Base-by-base conservation (phyloP, 2,113 vertebrate species). In the Rhadina sibilatrix region DNA sequence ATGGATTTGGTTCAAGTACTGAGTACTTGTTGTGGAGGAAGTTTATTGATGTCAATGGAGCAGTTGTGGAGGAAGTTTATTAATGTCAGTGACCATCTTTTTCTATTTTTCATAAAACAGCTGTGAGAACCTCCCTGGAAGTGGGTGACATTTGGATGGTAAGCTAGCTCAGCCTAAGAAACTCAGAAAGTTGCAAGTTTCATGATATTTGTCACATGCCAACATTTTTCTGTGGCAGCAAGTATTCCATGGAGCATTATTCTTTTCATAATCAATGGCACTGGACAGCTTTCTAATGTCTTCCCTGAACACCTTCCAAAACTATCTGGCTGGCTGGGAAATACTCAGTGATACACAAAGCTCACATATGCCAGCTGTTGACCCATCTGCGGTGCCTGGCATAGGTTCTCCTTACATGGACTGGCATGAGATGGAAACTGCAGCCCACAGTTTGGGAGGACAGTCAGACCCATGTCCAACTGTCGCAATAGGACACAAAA, bases 211-310 rank as follows among this genome's bases (percentile, higher is more conserved):
- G 54, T 83, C 27, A 38, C 54, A 78, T 44, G 50, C 44, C 76
- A 93, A 50, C 22, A 28, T 83, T 94, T 94, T 76, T 6, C 59
- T 83, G n/a, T 78, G 64, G 78, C 76, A 94, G 21, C 30, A 86
- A 50, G 33, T 85, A 42, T 74, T 93, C 77, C 47, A 37, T 50
- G 33, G 22, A 83, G 21, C 53, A 46, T 91, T 91, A 30, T 79
- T 91, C 37, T 87, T 82, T 53, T 64, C 88, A 37, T 81, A 87
- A 84, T 92, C 87, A 81, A 21, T 88, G 80, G 47, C 57, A 71
- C 54, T 82, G 87, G 93, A 86, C 60, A 93, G 82, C 78, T 97
- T 97, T 94, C 78, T 94, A 93, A 74, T 2, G 21, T 59, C 49
- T 68, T 87, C 27, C 31, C 64, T 78, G 71, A 93, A 82, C 10